Evolutionary conservation across 1,140 invertebrate genomes (phyloP), one percentile per base, ranked within the genome.

Genomic region (Paralvinella palmiformis): DNA sequence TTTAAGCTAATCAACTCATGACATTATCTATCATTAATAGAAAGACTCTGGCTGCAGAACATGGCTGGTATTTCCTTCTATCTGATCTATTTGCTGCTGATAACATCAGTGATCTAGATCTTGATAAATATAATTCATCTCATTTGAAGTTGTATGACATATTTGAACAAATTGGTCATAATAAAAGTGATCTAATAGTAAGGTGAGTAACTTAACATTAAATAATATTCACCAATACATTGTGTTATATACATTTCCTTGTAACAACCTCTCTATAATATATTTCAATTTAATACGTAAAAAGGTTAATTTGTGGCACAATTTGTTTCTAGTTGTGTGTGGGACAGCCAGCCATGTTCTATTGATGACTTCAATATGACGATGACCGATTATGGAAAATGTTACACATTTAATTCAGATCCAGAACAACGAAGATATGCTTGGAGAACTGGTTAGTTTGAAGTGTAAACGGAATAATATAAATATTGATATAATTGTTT

Each of bases 341-440:
- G 72, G 72, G 53, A 64, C 31, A 64, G 63, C n/a, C 52, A 48
- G 29, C 17, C 22, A 44, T 74, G 72, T 41, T 63, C 60, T 10
- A 48, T 61, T 29, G 62, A 71, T 0, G 64, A 72, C 48, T 72
- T 74, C 64, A 68, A 57, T 3, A 27, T 45, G 22, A 62, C 60
- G 2, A 44, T 72, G 2, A 74, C 72, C 3, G 72, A 74, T 48
- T 68, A 70, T 61, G 72, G 72, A 4, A 65, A 70, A 0, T 74
- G 72, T 33, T 74, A 68, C 59, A 69, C 64, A 6, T 72, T 71
- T 45, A 71, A 69, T 55, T 31, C 50, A 24, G 31, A 62, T 7
- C 22, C 41, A 68, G 68, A 70, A 60, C 53, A 48, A 44, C 36
- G 17, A 20, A 15, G 15, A 17, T 31, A 3, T 33, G 6, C 35